Evolutionary conservation across 92 coral and sea anemone genomes (phyloP).

Genomic region (Pocillopora meandrina): DNA sequence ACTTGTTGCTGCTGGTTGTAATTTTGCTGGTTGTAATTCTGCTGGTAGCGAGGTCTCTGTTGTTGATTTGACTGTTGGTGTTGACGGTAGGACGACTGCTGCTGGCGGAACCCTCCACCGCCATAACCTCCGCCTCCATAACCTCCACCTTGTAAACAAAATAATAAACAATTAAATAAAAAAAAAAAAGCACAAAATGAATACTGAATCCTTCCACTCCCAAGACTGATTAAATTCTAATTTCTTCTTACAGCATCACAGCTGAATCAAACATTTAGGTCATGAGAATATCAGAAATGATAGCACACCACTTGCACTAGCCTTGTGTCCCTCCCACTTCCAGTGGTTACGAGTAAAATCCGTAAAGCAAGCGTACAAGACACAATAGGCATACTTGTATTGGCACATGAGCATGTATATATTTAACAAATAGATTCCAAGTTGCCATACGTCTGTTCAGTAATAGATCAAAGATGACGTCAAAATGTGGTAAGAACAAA

Average conservation of each 20-base stretch:
- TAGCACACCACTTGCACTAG: neutral
- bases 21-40: constrained; percentile 70
- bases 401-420: too few species aligned
- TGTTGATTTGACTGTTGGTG: constrained; percentile 66
- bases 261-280: too few species aligned
- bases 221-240: neutral
- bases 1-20: constrained; percentile 37
- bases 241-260: too few species aligned
- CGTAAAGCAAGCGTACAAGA: too few species aligned
- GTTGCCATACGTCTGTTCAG: too few species aligned
- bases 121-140: constrained; percentile 64
- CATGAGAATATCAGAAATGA: neutral
- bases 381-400: too few species aligned
- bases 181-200: neutral
- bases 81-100: constrained; percentile 67
- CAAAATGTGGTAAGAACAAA: too few species aligned
- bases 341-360: too few species aligned
- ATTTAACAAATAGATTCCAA: too few species aligned
- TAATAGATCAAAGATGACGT: too few species aligned
- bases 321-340: too few species aligned
- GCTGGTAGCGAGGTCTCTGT: constrained; percentile 56
- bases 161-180: neutral
- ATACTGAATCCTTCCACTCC: neutral
- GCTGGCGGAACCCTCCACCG: constrained; percentile 43
- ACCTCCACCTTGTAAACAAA: constrained; percentile 34